Base-by-base conservation (phyloP, 2,113 vertebrate species). In the Raja brachyura region DNA sequence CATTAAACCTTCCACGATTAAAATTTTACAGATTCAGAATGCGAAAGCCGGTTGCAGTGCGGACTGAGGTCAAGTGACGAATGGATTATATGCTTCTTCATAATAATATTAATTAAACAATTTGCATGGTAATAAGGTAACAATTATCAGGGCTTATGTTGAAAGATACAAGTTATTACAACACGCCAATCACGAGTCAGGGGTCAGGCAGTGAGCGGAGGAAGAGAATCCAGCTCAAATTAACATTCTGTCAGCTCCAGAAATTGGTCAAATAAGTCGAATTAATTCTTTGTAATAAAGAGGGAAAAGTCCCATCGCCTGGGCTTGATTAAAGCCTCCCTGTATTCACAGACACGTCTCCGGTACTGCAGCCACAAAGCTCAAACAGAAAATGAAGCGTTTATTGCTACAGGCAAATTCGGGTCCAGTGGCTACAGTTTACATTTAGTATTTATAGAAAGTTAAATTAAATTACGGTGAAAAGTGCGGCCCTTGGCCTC, bases 101-200 rank as follows among this genome's bases (percentile, higher is more conserved):
- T 99, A 99, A 99, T 99, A 99, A 99, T 99, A 99, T 99, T 99
- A 99, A 99, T 99, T 99, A 99, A 99, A 99, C 98, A 98, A 99
- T 99, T 99, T 99, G 98, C 98, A 99, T 99, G 99, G 98, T 99
- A 99, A 99, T 99, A 99, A 98, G 98, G 98, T 99, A 99, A 99
- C 98, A 99, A 99, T 99, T 98, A 99, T 99, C 98, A 97, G 97
- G 98, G 98, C 98, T 98, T 99, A 98, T 99, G 99, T 98, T 99
- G 98, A 99, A 98, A 99, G 98, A 99, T 98, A 98, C 97, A 97
- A 98, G 99, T 99, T 99, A 99, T 99, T 99, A 99, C 99, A 99
- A 99, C 98, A 98, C 98, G 98, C 97, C 98, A 98, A 97, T 98
- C 98, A 97, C 96, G 96, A 97, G 98, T 97, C 98, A 99, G 97